These are phyloP conservation scores for Teleiodes luculella DNA, from an alignment of 2,888 invertebrate species.

Conservation along the genomic window DNA sequence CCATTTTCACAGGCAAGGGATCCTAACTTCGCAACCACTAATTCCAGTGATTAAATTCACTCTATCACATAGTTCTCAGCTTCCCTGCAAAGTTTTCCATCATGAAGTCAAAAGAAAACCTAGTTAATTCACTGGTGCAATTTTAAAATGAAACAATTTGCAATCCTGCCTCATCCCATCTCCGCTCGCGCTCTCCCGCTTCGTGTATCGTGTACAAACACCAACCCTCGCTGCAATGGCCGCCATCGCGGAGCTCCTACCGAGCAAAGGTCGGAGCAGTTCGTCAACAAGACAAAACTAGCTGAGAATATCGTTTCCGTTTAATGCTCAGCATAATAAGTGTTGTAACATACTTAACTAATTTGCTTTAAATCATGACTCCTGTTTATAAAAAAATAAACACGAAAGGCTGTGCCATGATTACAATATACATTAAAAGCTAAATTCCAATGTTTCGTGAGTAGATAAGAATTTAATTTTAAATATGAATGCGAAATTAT, in stretches of 20 bases:
- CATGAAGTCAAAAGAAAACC: slow-evolving; percentile 72
- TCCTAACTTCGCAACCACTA: slow-evolving; percentile 73
- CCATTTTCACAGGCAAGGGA: slow-evolving; percentile 85
- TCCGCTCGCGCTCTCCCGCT: slow-evolving; percentile 25
- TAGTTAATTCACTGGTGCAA: slow-evolving; percentile 57
- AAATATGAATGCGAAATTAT: slow-evolving; percentile 72
- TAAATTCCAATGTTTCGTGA: slow-evolving; percentile 59
- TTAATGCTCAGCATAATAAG: slow-evolving; percentile 76
- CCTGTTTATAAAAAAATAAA: slow-evolving; percentile 49
- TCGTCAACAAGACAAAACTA: slow-evolving; percentile 74
- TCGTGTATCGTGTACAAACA: slow-evolving; percentile 68
- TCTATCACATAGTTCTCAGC: slow-evolving; percentile 74
- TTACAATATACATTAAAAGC: slow-evolving; percentile 71
- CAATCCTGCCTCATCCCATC: slow-evolving; percentile 65
- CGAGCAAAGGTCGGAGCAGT: slow-evolving; percentile 73
- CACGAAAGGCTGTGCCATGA: slow-evolving; percentile 53
- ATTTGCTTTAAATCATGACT: slow-evolving; percentile 38
- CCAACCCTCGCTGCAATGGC: slow-evolving; percentile 47
- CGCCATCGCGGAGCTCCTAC: slow-evolving; percentile 59
- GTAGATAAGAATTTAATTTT: slow-evolving; percentile 53
- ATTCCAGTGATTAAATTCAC: slow-evolving; percentile 70
- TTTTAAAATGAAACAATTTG: slow-evolving; percentile 50
- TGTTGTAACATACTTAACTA: slow-evolving; percentile 56
- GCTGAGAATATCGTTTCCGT: slow-evolving; percentile 76
- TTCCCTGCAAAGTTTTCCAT: slow-evolving; percentile 76